Conservation (phyloP, 2,113 vertebrate species). For the Scomber colias region DNA sequence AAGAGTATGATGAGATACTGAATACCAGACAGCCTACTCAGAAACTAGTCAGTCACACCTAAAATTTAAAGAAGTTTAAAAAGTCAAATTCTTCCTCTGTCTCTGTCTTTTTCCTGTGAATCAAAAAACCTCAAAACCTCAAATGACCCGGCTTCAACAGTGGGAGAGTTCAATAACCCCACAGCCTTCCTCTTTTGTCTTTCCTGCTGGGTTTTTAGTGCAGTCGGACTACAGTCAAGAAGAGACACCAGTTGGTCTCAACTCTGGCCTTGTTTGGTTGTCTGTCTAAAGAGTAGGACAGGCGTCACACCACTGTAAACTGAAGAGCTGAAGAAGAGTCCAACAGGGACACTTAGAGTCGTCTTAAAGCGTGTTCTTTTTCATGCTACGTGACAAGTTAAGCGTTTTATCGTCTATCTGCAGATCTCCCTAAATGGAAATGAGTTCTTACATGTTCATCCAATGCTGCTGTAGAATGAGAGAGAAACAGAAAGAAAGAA, state of each 20-base stretch:
- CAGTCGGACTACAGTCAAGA: neutral
- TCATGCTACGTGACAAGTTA: neutral
- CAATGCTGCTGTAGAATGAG: conserved; percentile 31
- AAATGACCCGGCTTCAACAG: neutral
- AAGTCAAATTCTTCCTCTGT: neutral
- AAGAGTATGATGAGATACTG: conserved; percentile 8
- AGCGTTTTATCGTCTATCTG: neutral
- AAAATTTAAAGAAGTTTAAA: neutral
- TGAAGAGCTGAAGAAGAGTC: conserved; percentile 17
- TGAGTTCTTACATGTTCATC: neutral
- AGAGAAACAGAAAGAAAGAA: neutral
- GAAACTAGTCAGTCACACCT: conserved; percentile 26
- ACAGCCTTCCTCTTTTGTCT: too few relatives aligned
- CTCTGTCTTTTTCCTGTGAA: conserved; percentile 8
- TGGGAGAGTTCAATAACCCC: neutral
- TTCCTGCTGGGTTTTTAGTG: neutral
- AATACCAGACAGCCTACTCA: conserved; percentile 53
- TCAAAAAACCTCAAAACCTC: neutral
- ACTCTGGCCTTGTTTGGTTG: neutral
- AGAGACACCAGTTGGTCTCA: conserved; percentile 8
- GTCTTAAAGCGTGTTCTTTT: neutral
- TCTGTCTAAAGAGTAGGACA: conserved; percentile 22
- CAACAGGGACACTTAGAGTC: conserved; percentile 32
- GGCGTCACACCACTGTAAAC: conserved; percentile 29
- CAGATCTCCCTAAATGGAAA: neutral